Conservation (phyloP, 2,888 invertebrate species). For the Lasioglossum vierecki region DNA sequence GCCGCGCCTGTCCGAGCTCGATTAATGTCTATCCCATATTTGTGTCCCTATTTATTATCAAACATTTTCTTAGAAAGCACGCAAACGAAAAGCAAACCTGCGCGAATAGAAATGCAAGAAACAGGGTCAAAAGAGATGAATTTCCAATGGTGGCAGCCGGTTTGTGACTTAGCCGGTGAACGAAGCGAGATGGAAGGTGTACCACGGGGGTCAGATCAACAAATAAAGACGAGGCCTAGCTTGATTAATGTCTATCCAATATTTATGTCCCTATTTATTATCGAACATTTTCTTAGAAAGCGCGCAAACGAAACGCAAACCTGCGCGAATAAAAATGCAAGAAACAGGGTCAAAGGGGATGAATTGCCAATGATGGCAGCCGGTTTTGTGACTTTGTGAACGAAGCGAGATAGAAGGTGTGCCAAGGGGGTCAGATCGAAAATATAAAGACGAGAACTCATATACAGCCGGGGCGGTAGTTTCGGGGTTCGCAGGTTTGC, state of each 20-base stretch:
- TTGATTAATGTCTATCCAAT: neutral
- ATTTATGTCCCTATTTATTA: neutral
- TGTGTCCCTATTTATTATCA: neutral
- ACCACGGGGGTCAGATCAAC: conserved; percentile 17
- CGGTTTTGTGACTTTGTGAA: neutral
- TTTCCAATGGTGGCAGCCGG: neutral
- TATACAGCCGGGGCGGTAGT: conserved; percentile 60
- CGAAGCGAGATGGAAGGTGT: neutral
- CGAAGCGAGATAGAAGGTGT: neutral
- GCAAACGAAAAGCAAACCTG: neutral
- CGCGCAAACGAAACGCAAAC: neutral
- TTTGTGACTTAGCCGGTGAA: neutral
- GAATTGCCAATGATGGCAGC: neutral
- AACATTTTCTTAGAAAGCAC: neutral
- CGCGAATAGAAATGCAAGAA: neutral
- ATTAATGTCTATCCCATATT: neutral
- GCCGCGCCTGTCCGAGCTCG: neutral
- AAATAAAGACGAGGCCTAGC: conserved; percentile 57
- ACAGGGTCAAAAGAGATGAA: neutral
- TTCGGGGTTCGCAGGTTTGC: conserved; percentile 36
- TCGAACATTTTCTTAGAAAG: neutral
- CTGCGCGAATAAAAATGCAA: neutral
- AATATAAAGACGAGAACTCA: conserved; percentile 67
- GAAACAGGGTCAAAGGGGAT: neutral
- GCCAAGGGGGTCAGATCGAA: conserved; percentile 18